Conservation (phyloP, 2,888 invertebrate genomes). For the Calameuta filiformis region DNA sequence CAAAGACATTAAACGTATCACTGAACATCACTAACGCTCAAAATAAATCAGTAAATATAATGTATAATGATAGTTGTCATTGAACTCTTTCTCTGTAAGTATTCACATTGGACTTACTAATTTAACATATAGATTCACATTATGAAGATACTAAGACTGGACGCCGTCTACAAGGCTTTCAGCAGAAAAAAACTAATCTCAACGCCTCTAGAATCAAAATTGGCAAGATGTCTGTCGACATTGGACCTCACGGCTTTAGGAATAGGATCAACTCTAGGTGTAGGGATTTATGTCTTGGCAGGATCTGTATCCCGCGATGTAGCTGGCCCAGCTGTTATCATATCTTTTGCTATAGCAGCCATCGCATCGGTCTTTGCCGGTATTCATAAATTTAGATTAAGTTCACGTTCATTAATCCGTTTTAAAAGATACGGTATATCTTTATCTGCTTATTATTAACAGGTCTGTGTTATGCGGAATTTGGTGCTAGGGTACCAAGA, state of each 20-base stretch:
- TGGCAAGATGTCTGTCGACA: slow-evolving; percentile 81
- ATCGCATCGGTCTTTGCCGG: slow-evolving; percentile 92
- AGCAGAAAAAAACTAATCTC: slow-evolving; percentile 47
- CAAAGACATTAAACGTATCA: not conserved
- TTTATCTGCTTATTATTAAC: not conserved
- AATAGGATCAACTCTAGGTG: slow-evolving; percentile 86
- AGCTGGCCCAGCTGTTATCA: slow-evolving; percentile 87
- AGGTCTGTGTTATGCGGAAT: slow-evolving; percentile 93
- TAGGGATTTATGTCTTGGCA: slow-evolving; percentile 91
- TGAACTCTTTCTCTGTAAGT: not conserved
- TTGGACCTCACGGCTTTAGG: slow-evolving; percentile 87
- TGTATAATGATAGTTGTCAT: not conserved
- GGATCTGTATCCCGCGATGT: slow-evolving; percentile 84
- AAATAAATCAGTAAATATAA: not conserved
- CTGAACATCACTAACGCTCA: not conserved
- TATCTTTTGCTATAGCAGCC: slow-evolving; percentile 91
- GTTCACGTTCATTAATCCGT: not conserved
- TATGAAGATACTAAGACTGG: slow-evolving; percentile 32
- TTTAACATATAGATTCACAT: slow-evolving; percentile 34
- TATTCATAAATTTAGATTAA: slow-evolving; percentile 55
- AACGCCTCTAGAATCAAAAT: slow-evolving; percentile 34
- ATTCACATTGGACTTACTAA: not conserved
- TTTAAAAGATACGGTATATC: not conserved
- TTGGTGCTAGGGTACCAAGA: slow-evolving; percentile 88
- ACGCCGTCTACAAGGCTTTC: slow-evolving; percentile 37